Evolutionary conservation across 2,888 invertebrate genomes (phyloP).

Genomic region (Spisula subtruncata): DNA sequence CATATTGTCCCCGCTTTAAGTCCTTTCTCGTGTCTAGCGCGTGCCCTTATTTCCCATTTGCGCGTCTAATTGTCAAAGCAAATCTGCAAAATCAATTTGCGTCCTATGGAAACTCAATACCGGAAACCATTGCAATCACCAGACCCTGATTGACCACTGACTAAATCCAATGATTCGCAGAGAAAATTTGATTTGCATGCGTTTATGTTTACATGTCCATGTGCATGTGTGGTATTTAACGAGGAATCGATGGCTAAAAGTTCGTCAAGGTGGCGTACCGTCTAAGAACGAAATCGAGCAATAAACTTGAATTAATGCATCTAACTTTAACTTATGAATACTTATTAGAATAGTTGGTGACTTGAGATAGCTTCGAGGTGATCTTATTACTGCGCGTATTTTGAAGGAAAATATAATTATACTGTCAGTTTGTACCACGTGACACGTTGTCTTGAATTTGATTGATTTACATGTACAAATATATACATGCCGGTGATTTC

Average conservation of each 20-base stretch:
- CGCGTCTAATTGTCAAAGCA: slow-evolving; percentile 18
- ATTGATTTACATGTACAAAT: slow-evolving; percentile 21
- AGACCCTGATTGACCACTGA: slow-evolving; percentile 31
- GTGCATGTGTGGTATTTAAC: slow-evolving; percentile 18
- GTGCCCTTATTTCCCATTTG: slow-evolving; percentile 27
- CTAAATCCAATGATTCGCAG: slow-evolving; percentile 20
- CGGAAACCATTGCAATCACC: slow-evolving; percentile 31
- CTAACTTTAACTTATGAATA: slow-evolving; percentile 7
- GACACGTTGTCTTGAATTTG: background rate
- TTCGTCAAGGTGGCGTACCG: slow-evolving; percentile 10
- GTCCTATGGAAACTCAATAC: background rate
- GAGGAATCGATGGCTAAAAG: slow-evolving; percentile 31
- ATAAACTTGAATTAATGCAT: slow-evolving; percentile 9
- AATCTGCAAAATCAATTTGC: slow-evolving; percentile 31
- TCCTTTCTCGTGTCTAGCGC: slow-evolving; percentile 25
- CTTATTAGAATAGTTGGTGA: slow-evolving; percentile 7
- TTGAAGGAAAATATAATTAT: background rate
- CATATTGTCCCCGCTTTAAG: background rate
- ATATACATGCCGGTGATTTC: background rate
- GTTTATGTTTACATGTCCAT: slow-evolving; percentile 24
- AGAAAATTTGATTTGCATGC: slow-evolving; percentile 49
- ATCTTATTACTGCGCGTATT: background rate
- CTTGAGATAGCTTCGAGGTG: background rate
- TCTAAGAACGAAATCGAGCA: slow-evolving; percentile 1
- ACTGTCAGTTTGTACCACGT: background rate